phyloP scores from a whole-genome alignment of 1,140 invertebrate species.

The Helicorthomorpha holstii region DNA sequence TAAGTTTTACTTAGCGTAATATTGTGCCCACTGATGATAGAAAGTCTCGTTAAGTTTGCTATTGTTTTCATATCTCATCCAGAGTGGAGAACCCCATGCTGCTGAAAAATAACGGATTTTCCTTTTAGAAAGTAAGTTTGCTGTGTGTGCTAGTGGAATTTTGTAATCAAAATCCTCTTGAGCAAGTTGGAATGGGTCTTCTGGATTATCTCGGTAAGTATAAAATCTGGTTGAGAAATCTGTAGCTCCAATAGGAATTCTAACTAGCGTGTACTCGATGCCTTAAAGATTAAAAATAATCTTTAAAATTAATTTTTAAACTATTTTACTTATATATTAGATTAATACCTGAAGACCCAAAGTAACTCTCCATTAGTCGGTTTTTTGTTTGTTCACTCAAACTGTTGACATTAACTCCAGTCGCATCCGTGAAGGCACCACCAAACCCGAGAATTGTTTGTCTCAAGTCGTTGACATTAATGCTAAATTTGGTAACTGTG shows the following conservation, averaged over 20 bases:
- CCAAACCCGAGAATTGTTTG: constrained; percentile 56
- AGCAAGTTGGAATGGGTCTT: constrained; percentile 39
- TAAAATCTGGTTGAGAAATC: constrained; percentile 59
- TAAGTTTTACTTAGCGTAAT: constrained; percentile 53
- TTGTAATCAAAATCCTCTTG: constrained; percentile 51
- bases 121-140: constrained; percentile 17
- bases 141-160: constrained; percentile 8
- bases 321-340: too few species aligned
- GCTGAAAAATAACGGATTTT: constrained; percentile 29
- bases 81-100: constrained; percentile 35
- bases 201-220: constrained; percentile 41
- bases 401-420: constrained; percentile 52
- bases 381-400: constrained; percentile 36
- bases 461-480: constrained; percentile 10
- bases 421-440: constrained; percentile 70
- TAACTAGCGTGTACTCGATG: constrained; percentile 52
- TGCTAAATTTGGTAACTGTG: neutral
- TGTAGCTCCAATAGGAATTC: constrained; percentile 62
- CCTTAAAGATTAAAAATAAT: constrained; percentile 14
- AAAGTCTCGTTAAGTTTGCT: constrained; percentile 32
- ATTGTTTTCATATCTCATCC: constrained; percentile 31
- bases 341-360: too few species aligned
- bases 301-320: too few species aligned
- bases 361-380: constrained; percentile 38
- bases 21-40: constrained; percentile 62